Evolutionary conservation across 2,888 invertebrate species (phyloP).

Genomic region (Allygus modestus): DNA sequence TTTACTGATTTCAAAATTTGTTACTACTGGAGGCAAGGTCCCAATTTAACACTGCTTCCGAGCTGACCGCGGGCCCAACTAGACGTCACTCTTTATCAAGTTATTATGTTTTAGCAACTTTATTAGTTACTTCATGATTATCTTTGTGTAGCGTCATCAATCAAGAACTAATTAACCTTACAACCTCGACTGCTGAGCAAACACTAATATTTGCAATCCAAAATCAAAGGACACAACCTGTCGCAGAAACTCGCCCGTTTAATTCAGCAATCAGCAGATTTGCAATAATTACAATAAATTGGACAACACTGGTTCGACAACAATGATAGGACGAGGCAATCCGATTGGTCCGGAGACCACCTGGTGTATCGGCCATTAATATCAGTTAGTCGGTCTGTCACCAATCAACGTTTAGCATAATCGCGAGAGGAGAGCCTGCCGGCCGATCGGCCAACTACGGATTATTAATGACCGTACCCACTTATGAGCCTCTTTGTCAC

Average conservation of each 20-base stretch:
- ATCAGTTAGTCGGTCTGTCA: slow-evolving; percentile 52
- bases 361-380: slow-evolving; percentile 44
- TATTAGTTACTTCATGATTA: too few relatives aligned
- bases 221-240: not conserved
- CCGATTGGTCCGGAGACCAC: slow-evolving; percentile 31
- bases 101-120: too few relatives aligned
- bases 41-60: too few relatives aligned
- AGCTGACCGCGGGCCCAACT: too few relatives aligned
- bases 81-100: too few relatives aligned
- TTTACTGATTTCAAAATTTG: too few relatives aligned
- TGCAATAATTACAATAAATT: slow-evolving; percentile 41
- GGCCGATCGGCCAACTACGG: slow-evolving; percentile 33
- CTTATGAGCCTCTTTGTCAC: slow-evolving; percentile 50
- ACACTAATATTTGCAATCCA: slow-evolving; percentile 1
- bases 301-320: slow-evolving; percentile 36
- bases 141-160: not conserved
- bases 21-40: too few relatives aligned
- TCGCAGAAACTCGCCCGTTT: not conserved
- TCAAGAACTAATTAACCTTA: not conserved
- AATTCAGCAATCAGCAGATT: slow-evolving; percentile 36
- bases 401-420: slow-evolving; percentile 55
- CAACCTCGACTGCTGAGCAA: not conserved
- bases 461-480: slow-evolving; percentile 41
- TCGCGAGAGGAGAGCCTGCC: slow-evolving; percentile 32
- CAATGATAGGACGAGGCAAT: slow-evolving; percentile 46